Percentiles rank a stretch among this genome's conserved stretches.
These are phyloP conservation scores for Choloepus didactylus DNA, from an alignment of 2,797 vertebrate species.

Conservation along the genomic window DNA sequence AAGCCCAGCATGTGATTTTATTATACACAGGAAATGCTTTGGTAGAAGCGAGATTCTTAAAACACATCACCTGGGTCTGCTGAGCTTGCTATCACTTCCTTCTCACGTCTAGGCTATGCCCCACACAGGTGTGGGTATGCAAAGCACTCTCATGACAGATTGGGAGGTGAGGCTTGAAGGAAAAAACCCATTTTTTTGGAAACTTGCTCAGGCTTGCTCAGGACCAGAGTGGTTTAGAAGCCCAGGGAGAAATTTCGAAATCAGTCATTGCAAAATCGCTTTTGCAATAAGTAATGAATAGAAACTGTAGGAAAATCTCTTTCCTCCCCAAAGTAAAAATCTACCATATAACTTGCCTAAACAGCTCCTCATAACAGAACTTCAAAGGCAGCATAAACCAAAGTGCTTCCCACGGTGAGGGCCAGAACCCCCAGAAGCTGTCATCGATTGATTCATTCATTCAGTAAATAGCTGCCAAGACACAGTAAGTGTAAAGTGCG, in stretches of 20 bases:
- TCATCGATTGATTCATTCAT: conserved; percentile 62
- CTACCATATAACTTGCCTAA: conserved; percentile 76
- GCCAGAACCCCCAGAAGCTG: conserved; percentile 58
- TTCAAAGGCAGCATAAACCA: conserved; percentile 65
- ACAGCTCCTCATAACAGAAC: conserved; percentile 73
- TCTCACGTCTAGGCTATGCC: neutral
- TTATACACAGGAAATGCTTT: neutral
- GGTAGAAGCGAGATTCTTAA: conserved; percentile 12
- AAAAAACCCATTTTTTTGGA: conserved; percentile 72
- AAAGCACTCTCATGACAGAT: conserved; percentile 66
- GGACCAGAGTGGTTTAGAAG: conserved; percentile 72
- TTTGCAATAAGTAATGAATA: conserved; percentile 82
- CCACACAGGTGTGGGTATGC: conserved; percentile 69
- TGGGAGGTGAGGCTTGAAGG: conserved; percentile 70
- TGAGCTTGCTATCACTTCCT: conserved; percentile 75
- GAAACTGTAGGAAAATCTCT: conserved; percentile 79
- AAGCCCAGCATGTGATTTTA: neutral
- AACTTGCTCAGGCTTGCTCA: conserved; percentile 74
- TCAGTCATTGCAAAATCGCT: conserved; percentile 80
- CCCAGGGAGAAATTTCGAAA: conserved; percentile 80
- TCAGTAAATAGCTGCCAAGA: conserved; percentile 53
- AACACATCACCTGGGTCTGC: neutral
- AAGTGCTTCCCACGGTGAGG: conserved; percentile 70
- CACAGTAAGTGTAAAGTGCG: neutral
- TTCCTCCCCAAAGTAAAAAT: conserved; percentile 79